Evolutionary conservation across 2,113 vertebrate species (phyloP), one percentile per base, ranked within the genome.

Genomic region (Catharus bicknelli): DNA sequence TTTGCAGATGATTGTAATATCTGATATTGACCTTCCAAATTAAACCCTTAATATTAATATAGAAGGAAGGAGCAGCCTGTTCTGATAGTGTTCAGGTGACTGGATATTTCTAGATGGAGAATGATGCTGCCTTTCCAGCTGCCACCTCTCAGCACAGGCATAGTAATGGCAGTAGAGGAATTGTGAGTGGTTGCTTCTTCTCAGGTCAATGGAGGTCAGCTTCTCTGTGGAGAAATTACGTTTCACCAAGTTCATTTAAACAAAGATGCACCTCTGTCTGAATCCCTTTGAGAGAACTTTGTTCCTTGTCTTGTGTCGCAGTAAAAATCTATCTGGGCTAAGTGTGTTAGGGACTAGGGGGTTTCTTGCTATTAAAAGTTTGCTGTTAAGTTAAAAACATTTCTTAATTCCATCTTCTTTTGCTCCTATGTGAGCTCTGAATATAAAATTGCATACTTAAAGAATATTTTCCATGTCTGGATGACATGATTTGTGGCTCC

Each of bases 131-230:
- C n/a, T 51, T 85, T 90, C 47, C 0, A 1, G 10, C 47, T 0
- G 0, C 48, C 15, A 25, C n/a, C 6, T 7, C 23, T 74, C 47
- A 75, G 57, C 62, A 67, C 36, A 74, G 42, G 15, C 0, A 0
- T 53, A 53, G 34, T 48, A 68, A 34, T 36, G 30, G n/a, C 23
- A 36, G 36, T 16, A 43, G 59, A 63, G 30, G 36, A 85, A 58
- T 53, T 0, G 38, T 38, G 3, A 64, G 27, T 54, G 16, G 25
- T 48, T 91, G n/a, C 64, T 84, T 78, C 62, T 30, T 43, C 22
- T 42, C 20, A 43, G 48, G n/a, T 57, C 40, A 40, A 0, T 2
- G 2, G 32, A 84, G 48, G 43, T n/a, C 40, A 36, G 3, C 79
- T 88, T 53, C 47, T 80, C 42, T 64, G 38, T 73, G 79, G 32